Evolutionary conservation across 2,888 invertebrate genomes (phyloP).

Genomic region (Liopterus haemorrhoidalis): DNA sequence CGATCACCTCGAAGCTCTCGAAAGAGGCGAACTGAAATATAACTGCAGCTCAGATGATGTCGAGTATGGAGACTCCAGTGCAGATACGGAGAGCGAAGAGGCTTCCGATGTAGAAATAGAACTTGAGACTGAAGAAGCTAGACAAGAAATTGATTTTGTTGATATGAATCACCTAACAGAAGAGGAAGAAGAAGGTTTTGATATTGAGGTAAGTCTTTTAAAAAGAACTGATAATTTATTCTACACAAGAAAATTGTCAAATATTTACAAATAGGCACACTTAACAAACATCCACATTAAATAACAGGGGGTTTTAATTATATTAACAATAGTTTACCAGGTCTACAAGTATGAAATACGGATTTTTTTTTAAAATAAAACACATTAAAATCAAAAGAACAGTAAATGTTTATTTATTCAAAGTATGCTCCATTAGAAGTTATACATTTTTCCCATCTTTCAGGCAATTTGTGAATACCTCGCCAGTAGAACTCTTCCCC

Average conservation of each 20-base stretch:
- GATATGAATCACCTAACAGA: slow-evolving; percentile 35
- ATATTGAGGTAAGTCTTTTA: slow-evolving; percentile 54
- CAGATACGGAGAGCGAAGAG: slow-evolving; percentile 63
- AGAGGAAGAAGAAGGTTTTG: slow-evolving; percentile 50
- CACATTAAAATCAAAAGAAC: too few species aligned
- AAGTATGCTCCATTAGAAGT: too few species aligned
- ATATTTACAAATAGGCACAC: slow-evolving; percentile 47
- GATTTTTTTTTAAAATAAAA: too few species aligned
- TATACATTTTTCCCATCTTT: too few species aligned
- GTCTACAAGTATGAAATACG: too few species aligned
- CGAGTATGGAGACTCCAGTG: slow-evolving; percentile 52
- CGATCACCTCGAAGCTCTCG: slow-evolving; percentile 75
- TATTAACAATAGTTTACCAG: too few species aligned
- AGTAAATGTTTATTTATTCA: too few species aligned
- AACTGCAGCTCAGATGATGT: slow-evolving; percentile 45
- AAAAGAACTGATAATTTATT: too few species aligned
- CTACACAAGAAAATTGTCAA: too few species aligned
- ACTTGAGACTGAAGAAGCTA: slow-evolving; percentile 34
- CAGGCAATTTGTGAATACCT: too few species aligned
- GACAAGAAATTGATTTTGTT: slow-evolving; percentile 30
- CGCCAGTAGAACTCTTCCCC: too few species aligned
- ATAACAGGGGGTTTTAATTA: too few species aligned
- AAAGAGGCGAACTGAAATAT: slow-evolving; percentile 85
- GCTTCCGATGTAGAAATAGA: slow-evolving; percentile 46
- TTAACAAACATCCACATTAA: slow-evolving; percentile 49